Evolutionary conservation across 2,797 vertebrate species (phyloP).

Genomic region (Gambusia yucatana): DNA sequence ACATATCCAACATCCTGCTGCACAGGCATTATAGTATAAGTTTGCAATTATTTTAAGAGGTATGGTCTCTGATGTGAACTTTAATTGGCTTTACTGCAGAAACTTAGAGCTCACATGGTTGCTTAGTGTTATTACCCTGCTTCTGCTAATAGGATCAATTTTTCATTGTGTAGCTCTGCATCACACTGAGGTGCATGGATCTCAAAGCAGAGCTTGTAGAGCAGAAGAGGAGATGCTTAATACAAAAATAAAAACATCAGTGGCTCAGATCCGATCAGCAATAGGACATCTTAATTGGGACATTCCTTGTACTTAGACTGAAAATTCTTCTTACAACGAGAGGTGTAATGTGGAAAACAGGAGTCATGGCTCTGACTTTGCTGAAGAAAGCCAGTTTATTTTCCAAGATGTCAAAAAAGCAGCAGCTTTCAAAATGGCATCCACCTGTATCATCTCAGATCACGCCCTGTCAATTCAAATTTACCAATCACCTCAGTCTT

Average conservation of each 20-base stretch:
- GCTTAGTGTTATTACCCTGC: neutral
- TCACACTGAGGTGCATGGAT: neutral
- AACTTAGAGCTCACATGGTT: neutral
- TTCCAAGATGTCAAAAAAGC: no score
- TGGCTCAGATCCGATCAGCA: neutral
- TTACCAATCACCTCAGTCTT: no score
- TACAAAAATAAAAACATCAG: neutral
- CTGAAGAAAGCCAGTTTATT: no score
- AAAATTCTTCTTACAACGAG: neutral
- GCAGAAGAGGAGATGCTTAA: conserved; percentile 3
- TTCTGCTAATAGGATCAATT: conserved; percentile 7
- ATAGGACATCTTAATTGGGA: neutral
- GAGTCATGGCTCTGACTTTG: no score
- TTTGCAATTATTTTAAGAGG: neutral
- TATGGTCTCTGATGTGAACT: neutral
- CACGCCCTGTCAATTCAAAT: no score
- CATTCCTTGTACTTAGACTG: neutral
- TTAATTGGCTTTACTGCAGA: conserved; percentile 10
- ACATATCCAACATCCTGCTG: neutral
- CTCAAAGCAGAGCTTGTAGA: conserved; percentile 3
- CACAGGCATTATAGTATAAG: neutral
- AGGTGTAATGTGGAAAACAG: no score
- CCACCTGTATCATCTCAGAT: no score
- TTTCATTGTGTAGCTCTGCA: neutral
- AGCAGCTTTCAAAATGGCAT: no score